phyloP scores from a whole-genome alignment of 2,888 invertebrate genomes.

The Sceliomorpha sp. region DNA sequence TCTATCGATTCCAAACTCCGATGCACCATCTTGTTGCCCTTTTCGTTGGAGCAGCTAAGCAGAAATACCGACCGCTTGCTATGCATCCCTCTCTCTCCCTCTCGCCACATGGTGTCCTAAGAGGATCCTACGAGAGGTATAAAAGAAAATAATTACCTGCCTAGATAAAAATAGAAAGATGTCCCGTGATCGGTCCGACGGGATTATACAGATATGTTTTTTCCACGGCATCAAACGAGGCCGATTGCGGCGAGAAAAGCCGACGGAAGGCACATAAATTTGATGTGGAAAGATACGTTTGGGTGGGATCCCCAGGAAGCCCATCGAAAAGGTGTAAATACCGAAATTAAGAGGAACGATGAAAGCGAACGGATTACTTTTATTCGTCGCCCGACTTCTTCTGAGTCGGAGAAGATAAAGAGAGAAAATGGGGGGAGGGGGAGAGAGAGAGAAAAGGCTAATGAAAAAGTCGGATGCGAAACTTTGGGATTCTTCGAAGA shows the following conservation, averaged over 20 bases:
- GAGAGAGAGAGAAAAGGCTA: too few relatives aligned
- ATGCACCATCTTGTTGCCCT: slow-evolving; percentile 61
- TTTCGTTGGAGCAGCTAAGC: slow-evolving; percentile 62
- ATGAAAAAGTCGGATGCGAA: too few relatives aligned
- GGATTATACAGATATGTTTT: slow-evolving; percentile 25
- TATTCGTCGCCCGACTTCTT: slow-evolving; percentile 13
- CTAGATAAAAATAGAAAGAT: slow-evolving; percentile 46
- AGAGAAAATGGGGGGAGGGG: too few relatives aligned
- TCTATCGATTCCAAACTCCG: slow-evolving; percentile 6
- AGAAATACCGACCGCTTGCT: slow-evolving; percentile 46
- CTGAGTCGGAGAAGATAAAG: too few relatives aligned
- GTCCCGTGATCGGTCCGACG: slow-evolving; percentile 8
- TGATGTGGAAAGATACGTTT: slow-evolving; percentile 43
- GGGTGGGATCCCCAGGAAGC: slow-evolving; percentile 22
- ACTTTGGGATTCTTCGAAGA: too few relatives aligned
- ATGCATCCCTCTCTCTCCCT: slow-evolving; percentile 21
- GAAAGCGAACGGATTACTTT: slow-evolving; percentile 38
- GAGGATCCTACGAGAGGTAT: slow-evolving; percentile 63
- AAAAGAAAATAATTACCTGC: slow-evolving; percentile 76
- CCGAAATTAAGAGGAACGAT: slow-evolving; percentile 49
- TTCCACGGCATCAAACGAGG: slow-evolving; percentile 26
- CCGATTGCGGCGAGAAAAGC: slow-evolving; percentile 20
- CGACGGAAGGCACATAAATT: slow-evolving; percentile 43
- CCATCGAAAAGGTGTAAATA: slow-evolving; percentile 52
- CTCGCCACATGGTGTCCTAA: slow-evolving; percentile 70